phyloP scores from a whole-genome alignment of 1,140 invertebrate species.

The Drosophila obscura region DNA sequence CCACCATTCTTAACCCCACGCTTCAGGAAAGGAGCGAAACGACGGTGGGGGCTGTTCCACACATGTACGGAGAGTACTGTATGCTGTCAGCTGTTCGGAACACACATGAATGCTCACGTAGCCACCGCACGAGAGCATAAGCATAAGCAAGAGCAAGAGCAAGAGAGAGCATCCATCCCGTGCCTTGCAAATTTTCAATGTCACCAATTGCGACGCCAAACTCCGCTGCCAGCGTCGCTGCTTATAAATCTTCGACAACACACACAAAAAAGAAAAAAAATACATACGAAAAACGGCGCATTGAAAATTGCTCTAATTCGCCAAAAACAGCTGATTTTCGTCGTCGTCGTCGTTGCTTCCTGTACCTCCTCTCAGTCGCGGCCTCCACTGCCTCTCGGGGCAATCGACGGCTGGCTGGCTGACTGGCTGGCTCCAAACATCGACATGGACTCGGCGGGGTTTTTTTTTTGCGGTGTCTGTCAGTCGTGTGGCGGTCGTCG shows the following conservation, averaged over 20 bases:
- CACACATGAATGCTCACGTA: conserved; percentile 20
- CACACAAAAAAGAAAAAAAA: conserved; percentile 19
- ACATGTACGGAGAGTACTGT: conserved; percentile 42
- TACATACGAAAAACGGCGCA: conserved; percentile 50
- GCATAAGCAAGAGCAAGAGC: conserved; percentile 30
- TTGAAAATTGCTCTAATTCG: conserved; percentile 81
- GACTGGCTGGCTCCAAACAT: conserved; percentile 8
- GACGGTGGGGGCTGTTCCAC: neutral
- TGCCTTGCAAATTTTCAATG: conserved; percentile 80
- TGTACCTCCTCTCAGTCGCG: conserved; percentile 22
- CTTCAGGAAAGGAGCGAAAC: too few species aligned
- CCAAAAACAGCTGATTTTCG: conserved; percentile 80
- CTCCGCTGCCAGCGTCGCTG: conserved; percentile 60
- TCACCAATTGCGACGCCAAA: conserved; percentile 77
- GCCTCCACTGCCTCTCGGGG: conserved; percentile 10
- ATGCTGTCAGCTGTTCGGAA: conserved; percentile 49
- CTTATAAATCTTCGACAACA: conserved; percentile 76
- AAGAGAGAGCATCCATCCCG: conserved; percentile 31
- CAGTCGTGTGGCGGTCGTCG: conserved; percentile 74
- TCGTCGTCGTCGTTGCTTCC: conserved; percentile 46
- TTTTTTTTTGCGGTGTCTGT: conserved; percentile 43
- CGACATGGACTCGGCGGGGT: conserved; percentile 43
- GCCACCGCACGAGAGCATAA: too few species aligned
- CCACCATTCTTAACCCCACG: conserved; percentile 43
- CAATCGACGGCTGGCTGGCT: conserved; percentile 55